phyloP scores from a whole-genome alignment of 2,888 invertebrate genomes.

The Mesorhabditis spiculigera region DNA sequence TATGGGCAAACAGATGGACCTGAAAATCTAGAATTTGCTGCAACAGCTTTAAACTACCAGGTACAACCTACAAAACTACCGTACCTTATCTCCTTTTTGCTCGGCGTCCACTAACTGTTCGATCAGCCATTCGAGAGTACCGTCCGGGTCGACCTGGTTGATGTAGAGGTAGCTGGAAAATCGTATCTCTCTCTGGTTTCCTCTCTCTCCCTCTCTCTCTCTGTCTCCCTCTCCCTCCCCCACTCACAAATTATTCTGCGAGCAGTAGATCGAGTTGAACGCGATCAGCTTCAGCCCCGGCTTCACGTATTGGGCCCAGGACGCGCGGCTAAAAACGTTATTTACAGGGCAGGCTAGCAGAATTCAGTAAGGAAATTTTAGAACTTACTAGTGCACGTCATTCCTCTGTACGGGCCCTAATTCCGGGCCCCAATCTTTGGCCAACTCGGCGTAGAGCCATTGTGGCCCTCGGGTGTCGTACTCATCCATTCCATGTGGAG shows the following conservation, averaged over 20 bases:
- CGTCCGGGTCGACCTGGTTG: constrained; percentile 78
- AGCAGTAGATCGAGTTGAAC: constrained; percentile 53
- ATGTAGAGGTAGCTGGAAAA: constrained; percentile 69
- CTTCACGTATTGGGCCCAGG: constrained; percentile 71
- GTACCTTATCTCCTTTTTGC: constrained; percentile 67
- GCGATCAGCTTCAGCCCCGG: constrained; percentile 50
- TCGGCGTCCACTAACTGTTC: constrained; percentile 74
- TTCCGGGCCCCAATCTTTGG: constrained; percentile 78
- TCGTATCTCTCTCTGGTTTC: too few relatives aligned
- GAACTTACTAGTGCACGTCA: constrained; percentile 39
- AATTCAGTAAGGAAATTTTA: background rate
- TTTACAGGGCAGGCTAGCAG: background rate
- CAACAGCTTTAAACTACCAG: background rate
- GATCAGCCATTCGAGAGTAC: constrained; percentile 77
- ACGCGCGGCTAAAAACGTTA: constrained; percentile 67
- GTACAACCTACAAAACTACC: background rate
- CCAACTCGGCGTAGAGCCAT: constrained; percentile 80
- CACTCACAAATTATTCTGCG: constrained; percentile 59
- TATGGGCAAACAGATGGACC: constrained; percentile 65
- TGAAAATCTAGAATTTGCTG: constrained; percentile 1
- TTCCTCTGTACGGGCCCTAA: constrained; percentile 31
- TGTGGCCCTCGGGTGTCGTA: constrained; percentile 63
- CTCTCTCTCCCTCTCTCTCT: too few relatives aligned
- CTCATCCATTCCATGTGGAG: constrained; percentile 59
- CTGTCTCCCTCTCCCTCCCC: too few relatives aligned